Evolutionary conservation across 2,797 vertebrate species (phyloP), one percentile per base, ranked within the genome.

Genomic region (Tadarida brasiliensis): DNA sequence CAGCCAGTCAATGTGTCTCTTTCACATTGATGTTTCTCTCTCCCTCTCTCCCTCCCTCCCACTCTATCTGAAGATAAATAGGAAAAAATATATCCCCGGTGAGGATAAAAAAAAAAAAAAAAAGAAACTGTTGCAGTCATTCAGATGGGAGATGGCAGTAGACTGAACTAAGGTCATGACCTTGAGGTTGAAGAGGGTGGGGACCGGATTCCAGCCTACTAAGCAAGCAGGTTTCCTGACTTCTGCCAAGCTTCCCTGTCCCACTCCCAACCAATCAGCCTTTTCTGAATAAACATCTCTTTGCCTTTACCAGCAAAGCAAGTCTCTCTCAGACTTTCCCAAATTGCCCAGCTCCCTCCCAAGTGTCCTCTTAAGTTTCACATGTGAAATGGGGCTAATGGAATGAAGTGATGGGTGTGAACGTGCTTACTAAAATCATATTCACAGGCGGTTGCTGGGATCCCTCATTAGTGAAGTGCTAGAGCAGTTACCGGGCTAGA

Each of bases 101-200:
- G 39, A 44, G 39, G 39, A 44, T 44, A 44, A 44, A 44, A 44
- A 44, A 39, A 44, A 44, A 44, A 44, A 7, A 7, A 4, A 44
- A 7, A 35, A 63, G 67, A 86, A 85, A 51, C 33, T 85, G 20
- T 59, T 61, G 49, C 33, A 47, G n/a, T 73, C 39, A 57, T 78
- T 49, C 56, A 61, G 49, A 5, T 81, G 56, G 67, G 54, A 86
- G 65, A 44, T 22, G 22, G 91, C 44, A 12, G 80, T 26, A 81
- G 74, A 11, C 87, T 59, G 56, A 67, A 56, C 35, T 61, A 28
- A 91, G 33, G 68, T 70, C 28, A 28, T 49, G 30, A 17, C 35
- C 54, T 90, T 87, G 84, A 70, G 20, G 17, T 51, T 83, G 87
- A 39, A 88, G 74, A 93, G 87, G 49, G 56, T 51, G 65, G 57